Base-by-base conservation (phyloP, 2,888 invertebrate species). In the Noctua janthina region DNA sequence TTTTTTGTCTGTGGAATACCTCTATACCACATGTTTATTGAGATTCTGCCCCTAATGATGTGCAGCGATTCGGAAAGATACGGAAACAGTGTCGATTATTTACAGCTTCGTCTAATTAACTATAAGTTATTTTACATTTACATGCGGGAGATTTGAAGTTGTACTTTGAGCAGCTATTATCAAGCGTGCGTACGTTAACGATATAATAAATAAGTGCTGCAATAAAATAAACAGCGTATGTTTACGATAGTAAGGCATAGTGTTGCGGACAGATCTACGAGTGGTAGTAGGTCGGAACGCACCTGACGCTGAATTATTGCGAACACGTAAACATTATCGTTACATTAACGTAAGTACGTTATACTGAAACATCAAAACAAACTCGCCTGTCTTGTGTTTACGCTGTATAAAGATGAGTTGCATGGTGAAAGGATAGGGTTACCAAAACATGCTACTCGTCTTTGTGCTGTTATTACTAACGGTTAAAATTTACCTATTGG, bases 41-140 rank as follows among this genome's bases (percentile, higher is more conserved):
- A 84, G 79, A 90, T 92, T 90, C 91, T 88, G 86, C 89, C 90
- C 93, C 93, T 96, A 96, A 96, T 96, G 95, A 96, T 90, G 95
- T 94, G 96, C 92, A 94, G 92, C 94, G 94, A 94, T 92, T 93
- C 93, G 94, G 94, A 95, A 94, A 95, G 94, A 93, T 92, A 94
- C 93, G 94, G 94, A 95, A 94, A 95, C 93, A 73, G 74, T 56
- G 74, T 86, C 74, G 82, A 89, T 88, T 88, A 85, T 87, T 91
- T 85, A 85, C 87, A 81, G 78, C 87, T 79, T 82, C 86, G 88
- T 88, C 74, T 90, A 86, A 86, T 91, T 90, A 83, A 83, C 70
- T 71, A 77, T 78, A 74, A 82, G 71, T 80, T 86, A 87, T 81
- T 71, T 75, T 74, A 71, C 75, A 86, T 84, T 87, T 85, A 82